Conservation (phyloP, 2,797 vertebrate species). For the Urosaurus nigricauda region DNA sequence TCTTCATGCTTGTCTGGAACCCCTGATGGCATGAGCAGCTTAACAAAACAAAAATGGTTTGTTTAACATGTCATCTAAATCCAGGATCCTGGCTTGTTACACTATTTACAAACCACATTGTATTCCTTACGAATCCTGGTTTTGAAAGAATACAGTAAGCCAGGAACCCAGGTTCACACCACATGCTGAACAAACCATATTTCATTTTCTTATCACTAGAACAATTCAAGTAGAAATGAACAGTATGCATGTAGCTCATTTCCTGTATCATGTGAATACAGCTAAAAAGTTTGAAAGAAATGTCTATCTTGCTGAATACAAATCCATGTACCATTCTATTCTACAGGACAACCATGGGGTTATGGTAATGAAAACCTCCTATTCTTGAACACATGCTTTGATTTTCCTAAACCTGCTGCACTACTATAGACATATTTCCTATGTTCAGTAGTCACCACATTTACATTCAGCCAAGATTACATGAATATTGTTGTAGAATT, state of each 20-base stretch:
- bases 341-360: neutral
- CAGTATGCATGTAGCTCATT: neutral
- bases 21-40: neutral
- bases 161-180: neutral
- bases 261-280: neutral
- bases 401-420: slow-evolving; percentile 2
- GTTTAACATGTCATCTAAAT: neutral
- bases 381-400: slow-evolving; percentile 7
- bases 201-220: neutral
- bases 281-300: neutral
- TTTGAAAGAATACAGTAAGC: neutral
- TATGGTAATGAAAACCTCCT: neutral
- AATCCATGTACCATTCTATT: slow-evolving; percentile 51
- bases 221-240: neutral
- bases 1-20: neutral
- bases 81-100: neutral
- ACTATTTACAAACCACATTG: neutral
- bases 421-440: neutral
- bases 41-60: neutral
- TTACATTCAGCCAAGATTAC: neutral
- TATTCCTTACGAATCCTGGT: neutral
- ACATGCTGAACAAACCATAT: neutral
- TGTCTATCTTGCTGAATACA: neutral
- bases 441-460: neutral
- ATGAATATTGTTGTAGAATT: neutral